Conservation (phyloP, 1,140 invertebrate species). For the Eriosoma lanigerum region DNA sequence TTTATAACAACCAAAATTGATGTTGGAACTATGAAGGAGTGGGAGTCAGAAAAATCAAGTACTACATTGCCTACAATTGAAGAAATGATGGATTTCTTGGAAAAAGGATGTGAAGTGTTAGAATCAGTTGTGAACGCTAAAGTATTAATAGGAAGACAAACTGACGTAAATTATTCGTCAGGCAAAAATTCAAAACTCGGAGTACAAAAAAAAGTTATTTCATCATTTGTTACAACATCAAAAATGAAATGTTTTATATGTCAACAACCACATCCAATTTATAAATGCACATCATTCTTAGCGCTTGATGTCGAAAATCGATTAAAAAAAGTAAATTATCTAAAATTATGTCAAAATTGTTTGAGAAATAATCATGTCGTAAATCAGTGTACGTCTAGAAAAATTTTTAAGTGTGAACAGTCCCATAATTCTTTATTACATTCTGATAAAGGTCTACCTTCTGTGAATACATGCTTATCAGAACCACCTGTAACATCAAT, state of each 20-base stretch:
- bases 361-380: background rate
- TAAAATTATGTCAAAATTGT: slow-evolving; percentile 3
- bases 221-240: background rate
- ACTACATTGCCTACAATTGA: no score
- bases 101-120: no score
- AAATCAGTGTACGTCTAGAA: background rate
- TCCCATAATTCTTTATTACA: background rate
- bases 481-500: background rate
- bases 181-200: no score
- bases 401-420: background rate
- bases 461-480: background rate
- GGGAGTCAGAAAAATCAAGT: no score
- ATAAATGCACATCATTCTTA: background rate
- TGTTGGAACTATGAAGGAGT: no score
- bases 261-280: background rate
- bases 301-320: background rate
- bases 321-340: background rate
- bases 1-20: no score
- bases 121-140: no score
- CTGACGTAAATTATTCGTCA: no score
- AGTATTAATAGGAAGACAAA: no score
- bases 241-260: background rate
- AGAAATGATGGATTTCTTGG: no score
- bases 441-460: background rate
- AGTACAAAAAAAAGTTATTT: no score